These are phyloP conservation scores for Pasiphila rectangulata DNA, from an alignment of 2,888 invertebrate species.

Conservation along the genomic window DNA sequence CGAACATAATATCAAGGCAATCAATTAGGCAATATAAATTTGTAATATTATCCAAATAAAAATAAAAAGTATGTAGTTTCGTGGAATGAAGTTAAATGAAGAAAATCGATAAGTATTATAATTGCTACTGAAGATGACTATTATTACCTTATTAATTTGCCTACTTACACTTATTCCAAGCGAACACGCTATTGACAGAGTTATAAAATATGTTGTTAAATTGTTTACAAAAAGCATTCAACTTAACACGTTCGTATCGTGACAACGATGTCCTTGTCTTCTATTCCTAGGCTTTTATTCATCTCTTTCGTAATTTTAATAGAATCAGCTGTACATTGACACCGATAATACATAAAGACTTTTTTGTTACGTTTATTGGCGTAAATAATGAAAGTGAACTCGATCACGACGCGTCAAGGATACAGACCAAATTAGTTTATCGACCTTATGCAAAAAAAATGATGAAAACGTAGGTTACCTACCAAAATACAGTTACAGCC, in stretches of 20 bases:
- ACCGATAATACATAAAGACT: slow-evolving; percentile 27
- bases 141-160: no score
- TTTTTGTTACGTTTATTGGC: slow-evolving; percentile 39
- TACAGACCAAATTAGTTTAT: slow-evolving; percentile 32
- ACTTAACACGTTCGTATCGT: slow-evolving; percentile 5
- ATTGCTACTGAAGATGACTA: no score
- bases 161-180: no score
- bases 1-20: background rate
- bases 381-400: slow-evolving; percentile 52
- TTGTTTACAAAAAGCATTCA: background rate
- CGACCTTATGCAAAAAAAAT: no score
- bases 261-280: slow-evolving; percentile 4
- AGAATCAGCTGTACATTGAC: slow-evolving; percentile 22
- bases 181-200: no score
- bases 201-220: background rate
- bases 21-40: no score
- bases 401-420: slow-evolving; percentile 66
- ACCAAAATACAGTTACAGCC: no score
- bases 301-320: slow-evolving; percentile 3
- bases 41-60: no score
- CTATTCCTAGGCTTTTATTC: background rate
- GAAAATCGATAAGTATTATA: no score
- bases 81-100: no score
- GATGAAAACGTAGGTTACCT: no score
- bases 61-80: no score